phyloP scores from a whole-genome alignment of 2,113 vertebrate genomes.

The Craseonycteris thonglongyai region DNA sequence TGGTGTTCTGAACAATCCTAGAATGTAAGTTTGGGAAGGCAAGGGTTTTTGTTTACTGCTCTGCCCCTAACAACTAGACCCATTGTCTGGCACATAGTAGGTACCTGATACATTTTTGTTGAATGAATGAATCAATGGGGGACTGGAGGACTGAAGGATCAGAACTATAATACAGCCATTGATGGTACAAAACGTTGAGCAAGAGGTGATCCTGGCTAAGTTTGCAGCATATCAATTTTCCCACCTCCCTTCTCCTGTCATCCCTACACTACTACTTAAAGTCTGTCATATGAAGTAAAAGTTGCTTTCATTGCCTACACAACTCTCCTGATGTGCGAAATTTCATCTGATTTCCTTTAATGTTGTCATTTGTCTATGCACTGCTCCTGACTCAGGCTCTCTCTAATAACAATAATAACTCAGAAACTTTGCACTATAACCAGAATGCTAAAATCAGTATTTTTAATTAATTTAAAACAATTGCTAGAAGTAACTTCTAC shows the following conservation, averaged over 20 bases:
- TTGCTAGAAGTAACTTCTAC: constrained; percentile 15
- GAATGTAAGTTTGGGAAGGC: background rate
- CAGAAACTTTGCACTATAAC: constrained; percentile 18
- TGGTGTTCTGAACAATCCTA: background rate
- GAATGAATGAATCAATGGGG: background rate
- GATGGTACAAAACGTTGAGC: background rate
- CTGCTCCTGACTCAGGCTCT: constrained; percentile 26
- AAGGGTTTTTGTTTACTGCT: background rate
- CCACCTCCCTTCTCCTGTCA: background rate
- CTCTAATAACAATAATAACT: constrained; percentile 57
- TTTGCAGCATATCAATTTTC: background rate
- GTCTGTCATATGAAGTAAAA: constrained; percentile 29
- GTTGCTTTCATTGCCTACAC: constrained; percentile 31
- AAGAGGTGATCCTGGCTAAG: background rate
- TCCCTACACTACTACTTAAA: background rate
- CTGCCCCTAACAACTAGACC: background rate
- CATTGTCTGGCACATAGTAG: background rate
- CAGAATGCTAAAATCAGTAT: background rate
- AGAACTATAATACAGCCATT: background rate
- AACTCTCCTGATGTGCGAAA: constrained; percentile 39
- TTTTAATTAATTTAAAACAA: constrained; percentile 58
- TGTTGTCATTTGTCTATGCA: constrained; percentile 47
- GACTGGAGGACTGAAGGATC: background rate
- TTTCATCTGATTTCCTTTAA: constrained; percentile 55
- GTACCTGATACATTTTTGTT: background rate